Evolutionary conservation across 2,797 vertebrate species (phyloP).

Genomic region (Bovichtus variegatus): DNA sequence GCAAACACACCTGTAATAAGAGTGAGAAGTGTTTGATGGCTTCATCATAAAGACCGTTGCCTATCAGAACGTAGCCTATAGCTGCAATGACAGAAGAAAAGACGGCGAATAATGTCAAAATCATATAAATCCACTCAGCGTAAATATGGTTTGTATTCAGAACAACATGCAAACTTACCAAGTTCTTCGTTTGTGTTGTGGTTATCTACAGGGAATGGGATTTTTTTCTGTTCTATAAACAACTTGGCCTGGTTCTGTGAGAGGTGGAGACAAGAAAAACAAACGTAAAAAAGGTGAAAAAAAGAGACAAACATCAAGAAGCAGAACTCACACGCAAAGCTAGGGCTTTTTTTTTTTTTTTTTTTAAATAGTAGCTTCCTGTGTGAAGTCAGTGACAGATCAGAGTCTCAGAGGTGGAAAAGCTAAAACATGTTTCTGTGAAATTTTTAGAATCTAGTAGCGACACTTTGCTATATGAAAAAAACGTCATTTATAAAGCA

Average conservation of each 20-base stretch:
- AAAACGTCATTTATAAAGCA: not conserved
- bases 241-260: constrained; percentile 94
- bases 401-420: not conserved
- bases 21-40: constrained; percentile 97
- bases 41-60: constrained; percentile 95
- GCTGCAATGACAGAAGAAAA: constrained; percentile 82
- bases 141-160: too few species aligned
- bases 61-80: constrained; percentile 95
- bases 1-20: constrained; percentile 91
- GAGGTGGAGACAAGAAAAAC: constrained; percentile 29
- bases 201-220: constrained; percentile 94
- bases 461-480: not conserved
- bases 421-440: not conserved
- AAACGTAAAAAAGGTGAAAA: not conserved
- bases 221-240: constrained; percentile 94
- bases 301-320: not conserved
- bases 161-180: constrained; percentile 81
- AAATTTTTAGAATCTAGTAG: not conserved
- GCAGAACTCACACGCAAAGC: not conserved
- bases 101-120: not conserved
- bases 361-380: too few species aligned
- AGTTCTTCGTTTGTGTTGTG: constrained; percentile 95
- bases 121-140: not conserved
- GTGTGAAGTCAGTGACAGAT: not conserved
- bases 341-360: too few species aligned